phyloP scores from a whole-genome alignment of 2,888 invertebrate genomes.

The Dioctria rufipes region DNA sequence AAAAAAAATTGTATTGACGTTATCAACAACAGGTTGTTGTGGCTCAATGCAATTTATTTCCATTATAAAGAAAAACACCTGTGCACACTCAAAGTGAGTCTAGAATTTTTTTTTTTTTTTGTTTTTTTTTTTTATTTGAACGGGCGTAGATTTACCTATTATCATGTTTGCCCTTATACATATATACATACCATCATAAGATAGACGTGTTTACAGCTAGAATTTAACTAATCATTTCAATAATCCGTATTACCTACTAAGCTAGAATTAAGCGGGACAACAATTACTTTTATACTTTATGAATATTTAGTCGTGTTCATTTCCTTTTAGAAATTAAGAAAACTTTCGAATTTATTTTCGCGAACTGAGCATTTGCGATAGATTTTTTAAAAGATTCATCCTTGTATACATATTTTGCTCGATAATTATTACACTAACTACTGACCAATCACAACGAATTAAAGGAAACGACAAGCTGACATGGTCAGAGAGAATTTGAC shows the following conservation, averaged over 20 bases:
- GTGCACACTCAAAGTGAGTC: not conserved
- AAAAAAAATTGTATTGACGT: conserved; percentile 15
- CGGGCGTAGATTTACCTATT: too few relatives aligned
- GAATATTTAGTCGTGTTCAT: not conserved
- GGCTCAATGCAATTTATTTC: not conserved
- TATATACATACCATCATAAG: too few relatives aligned
- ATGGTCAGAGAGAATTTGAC: conserved; percentile 8
- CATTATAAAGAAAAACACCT: not conserved
- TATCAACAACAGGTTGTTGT: conserved; percentile 29
- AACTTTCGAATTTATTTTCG: conserved; percentile 2
- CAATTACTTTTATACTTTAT: too few relatives aligned
- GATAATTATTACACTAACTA: conserved; percentile 2
- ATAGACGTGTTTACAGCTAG: too few relatives aligned
- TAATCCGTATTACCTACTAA: too few relatives aligned
- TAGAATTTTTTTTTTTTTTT: too few relatives aligned
- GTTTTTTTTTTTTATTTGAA: too few relatives aligned
- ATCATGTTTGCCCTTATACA: too few relatives aligned
- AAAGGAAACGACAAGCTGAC: conserved; percentile 29
- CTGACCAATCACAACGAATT: not conserved
- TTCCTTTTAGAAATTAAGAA: conserved; percentile 8
- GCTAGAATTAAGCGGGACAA: too few relatives aligned
- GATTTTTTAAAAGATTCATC: not conserved
- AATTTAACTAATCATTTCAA: too few relatives aligned
- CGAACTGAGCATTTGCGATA: not conserved
- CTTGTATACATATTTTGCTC: not conserved